Evolutionary conservation across 37 sponge, comb jelly and placozoan genomes (phyloP), one percentile per base, ranked within the genome.

Genomic region (Eunapius fragilis): DNA sequence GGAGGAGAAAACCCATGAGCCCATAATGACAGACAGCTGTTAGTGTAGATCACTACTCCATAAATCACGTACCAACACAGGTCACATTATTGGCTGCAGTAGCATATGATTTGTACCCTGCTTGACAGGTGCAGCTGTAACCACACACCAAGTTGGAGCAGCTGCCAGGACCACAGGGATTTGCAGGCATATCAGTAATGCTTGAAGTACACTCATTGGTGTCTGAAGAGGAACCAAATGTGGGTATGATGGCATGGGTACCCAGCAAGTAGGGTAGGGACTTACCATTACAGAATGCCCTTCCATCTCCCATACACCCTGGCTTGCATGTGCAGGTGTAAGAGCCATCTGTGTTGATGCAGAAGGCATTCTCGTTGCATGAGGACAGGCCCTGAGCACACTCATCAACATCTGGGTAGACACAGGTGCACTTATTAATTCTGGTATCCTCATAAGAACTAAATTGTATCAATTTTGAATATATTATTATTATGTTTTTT

Each of bases 141-240:
- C 31, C 31, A 74, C 47, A 27, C 26, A 37, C 35, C 26, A 31
- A 33, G 49, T 75, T 83, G 69, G 27, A 37, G 34, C 84, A 83
- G 30, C 3, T 74, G 4, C 31, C 84, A 68, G 33, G 22, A 26
- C 23, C 19, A 68, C 85, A 85, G 45, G 67, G 69, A 32, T 80
- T 37, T 33, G 70, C 0, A 19, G n/a, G n/a, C n/a, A n/a, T n/a
- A n/a, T n/a, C n/a, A n/a, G n/a, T n/a, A n/a, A n/a, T n/a, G n/a
- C n/a, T n/a, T n/a, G 28, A 28, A 72, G 5, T 31, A 80, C 81
- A 87, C 75, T 80, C 87, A 87, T 80, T 67, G 32, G 71, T 33
- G 67, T 87, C 87, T 80, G 25, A 19, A 72, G 10, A 50, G 50
- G 9, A 80, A 58, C 19, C 58, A 58, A 23, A 41, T 12, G 49